A percentile compares a stretch with the other conserved stretches of the same genome.
Conservation (phyloP, 2,888 invertebrate species). For the Entomobrya multifasciata region DNA sequence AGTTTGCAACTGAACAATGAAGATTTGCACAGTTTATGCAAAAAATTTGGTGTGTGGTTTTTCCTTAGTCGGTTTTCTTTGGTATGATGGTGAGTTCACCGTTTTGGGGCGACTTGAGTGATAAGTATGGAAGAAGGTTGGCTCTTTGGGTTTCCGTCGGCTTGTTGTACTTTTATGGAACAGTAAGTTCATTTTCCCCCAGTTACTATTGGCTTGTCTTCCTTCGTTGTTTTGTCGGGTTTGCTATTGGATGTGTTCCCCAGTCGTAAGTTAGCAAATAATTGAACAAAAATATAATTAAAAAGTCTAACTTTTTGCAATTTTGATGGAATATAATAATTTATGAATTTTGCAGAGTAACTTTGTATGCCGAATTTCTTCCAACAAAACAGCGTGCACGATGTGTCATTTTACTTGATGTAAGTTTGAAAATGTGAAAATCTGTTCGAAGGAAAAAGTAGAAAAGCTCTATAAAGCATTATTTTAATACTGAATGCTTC, state of each 20-base stretch:
- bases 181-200: constrained; percentile 94
- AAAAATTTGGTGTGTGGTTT: too few relatives aligned
- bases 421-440: constrained; percentile 83
- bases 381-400: constrained; percentile 96
- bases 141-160: constrained; percentile 95
- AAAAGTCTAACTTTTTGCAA: too few relatives aligned
- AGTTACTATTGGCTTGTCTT: constrained; percentile 95
- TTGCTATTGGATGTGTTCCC: constrained; percentile 97
- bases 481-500: background rate
- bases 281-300: background rate
- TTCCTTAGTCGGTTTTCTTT: constrained; percentile 86
- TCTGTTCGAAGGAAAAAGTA: too few relatives aligned
- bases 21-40: too few relatives aligned
- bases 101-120: constrained; percentile 97
- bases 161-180: constrained; percentile 93
- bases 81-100: constrained; percentile 99
- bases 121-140: constrained; percentile 90
- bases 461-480: too few relatives aligned
- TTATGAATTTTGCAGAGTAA: constrained; percentile 86
- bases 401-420: constrained; percentile 96
- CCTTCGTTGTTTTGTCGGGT: constrained; percentile 95
- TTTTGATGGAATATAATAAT: too few relatives aligned
- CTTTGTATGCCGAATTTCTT: constrained; percentile 96
- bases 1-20: too few relatives aligned
- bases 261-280: constrained; percentile 90